Evolutionary conservation across 2,888 invertebrate genomes (phyloP).

Genomic region (Anorthoa munda): DNA sequence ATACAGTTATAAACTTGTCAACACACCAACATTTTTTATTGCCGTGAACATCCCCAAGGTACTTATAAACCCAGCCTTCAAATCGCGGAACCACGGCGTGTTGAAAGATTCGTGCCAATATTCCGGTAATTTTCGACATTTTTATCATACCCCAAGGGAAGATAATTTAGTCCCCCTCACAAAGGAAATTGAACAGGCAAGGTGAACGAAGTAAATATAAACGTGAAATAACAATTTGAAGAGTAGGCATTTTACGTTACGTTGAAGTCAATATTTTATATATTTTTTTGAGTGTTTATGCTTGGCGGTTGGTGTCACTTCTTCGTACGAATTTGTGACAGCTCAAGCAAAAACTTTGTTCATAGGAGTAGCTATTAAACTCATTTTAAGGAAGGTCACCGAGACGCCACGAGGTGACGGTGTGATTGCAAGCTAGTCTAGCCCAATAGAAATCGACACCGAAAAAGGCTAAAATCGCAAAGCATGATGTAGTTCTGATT

Average conservation of each 20-base stretch:
- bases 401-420: too few species aligned
- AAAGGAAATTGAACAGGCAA: constrained; percentile 69
- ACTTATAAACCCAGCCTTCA: constrained; percentile 9
- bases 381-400: too few species aligned
- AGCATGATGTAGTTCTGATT: too few species aligned
- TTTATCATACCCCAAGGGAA: constrained; percentile 66
- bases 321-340: not conserved
- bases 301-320: constrained; percentile 1
- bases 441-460: too few species aligned
- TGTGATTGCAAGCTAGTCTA: too few species aligned
- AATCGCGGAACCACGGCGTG: constrained; percentile 19
- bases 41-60: constrained; percentile 22
- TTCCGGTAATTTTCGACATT: constrained; percentile 67
- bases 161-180: constrained; percentile 68
- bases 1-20: not conserved
- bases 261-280: constrained; percentile 15
- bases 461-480: too few species aligned
- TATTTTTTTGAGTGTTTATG: constrained; percentile 2
- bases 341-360: not conserved
- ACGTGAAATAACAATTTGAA: constrained; percentile 50
- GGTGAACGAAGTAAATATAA: constrained; percentile 55
- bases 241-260: constrained; percentile 14
- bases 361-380: too few species aligned
- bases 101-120: constrained; percentile 65
- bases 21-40: not conserved